These are phyloP conservation scores for Acanthococcus lagerstroemiae DNA, from an alignment of 2,888 invertebrate genomes.

Conservation along the genomic window DNA sequence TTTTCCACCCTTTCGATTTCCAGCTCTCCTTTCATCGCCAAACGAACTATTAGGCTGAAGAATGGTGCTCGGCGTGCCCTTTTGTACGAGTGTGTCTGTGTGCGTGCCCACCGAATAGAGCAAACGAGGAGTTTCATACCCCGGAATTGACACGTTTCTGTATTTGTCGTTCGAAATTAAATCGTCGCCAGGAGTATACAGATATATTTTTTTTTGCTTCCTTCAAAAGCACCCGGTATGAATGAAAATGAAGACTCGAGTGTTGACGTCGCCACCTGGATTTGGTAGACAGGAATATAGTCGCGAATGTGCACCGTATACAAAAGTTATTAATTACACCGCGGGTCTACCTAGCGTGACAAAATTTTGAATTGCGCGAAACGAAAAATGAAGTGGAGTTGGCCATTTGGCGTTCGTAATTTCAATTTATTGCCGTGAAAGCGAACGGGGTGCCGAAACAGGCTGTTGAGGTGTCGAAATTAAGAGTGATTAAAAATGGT, in stretches of 20 bases:
- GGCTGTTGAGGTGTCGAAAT: no score
- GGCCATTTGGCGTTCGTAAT: no score
- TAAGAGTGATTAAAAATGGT: no score
- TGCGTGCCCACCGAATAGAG: neutral
- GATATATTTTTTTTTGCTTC: neutral
- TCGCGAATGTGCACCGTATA: no score
- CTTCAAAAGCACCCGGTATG: neutral
- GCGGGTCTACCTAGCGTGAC: no score
- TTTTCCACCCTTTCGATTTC: conserved; percentile 21
- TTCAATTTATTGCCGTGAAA: no score
- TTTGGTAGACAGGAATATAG: neutral
- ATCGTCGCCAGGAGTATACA: conserved; percentile 13
- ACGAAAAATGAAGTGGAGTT: no score
- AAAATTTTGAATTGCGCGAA: no score
- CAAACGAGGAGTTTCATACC: neutral
- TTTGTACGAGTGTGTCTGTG: neutral
- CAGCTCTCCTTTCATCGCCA: neutral
- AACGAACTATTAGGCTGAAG: conserved; percentile 2
- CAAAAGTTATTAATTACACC: no score
- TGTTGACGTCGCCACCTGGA: neutral
- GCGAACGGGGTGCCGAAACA: no score
- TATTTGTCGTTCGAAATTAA: conserved; percentile 20
- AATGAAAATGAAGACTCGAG: neutral
- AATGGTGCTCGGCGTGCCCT: neutral
- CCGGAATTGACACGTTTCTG: conserved; percentile 19